These are phyloP conservation scores for Vanacampus margaritifer DNA, from an alignment of 2,113 vertebrate genomes.

Conservation along the genomic window DNA sequence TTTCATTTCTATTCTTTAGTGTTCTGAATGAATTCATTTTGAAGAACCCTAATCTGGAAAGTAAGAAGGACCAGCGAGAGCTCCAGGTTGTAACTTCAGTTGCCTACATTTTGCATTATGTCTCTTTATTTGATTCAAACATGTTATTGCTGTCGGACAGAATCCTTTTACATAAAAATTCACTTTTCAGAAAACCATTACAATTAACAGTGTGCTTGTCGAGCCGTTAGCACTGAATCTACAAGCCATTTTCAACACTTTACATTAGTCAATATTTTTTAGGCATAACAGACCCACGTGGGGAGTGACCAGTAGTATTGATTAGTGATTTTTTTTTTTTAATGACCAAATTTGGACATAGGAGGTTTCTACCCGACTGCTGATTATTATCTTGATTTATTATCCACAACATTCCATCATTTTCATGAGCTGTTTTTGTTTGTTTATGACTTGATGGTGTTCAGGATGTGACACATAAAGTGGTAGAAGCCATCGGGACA, in stretches of 20 bases:
- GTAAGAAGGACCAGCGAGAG: constrained; percentile 97
- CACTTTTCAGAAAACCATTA: too few relatives aligned
- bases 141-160: too few relatives aligned
- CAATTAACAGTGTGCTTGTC: too few relatives aligned
- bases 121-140: background rate
- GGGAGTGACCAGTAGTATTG: too few relatives aligned
- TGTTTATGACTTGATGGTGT: constrained; percentile 4
- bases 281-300: too few relatives aligned
- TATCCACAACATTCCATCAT: background rate
- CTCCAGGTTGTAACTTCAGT: constrained; percentile 80
- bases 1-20: constrained; percentile 61
- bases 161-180: too few relatives aligned
- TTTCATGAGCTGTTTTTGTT: background rate
- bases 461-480: constrained; percentile 96
- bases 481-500: constrained; percentile 93
- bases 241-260: too few relatives aligned
- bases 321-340: too few relatives aligned
- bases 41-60: constrained; percentile 96
- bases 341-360: too few relatives aligned
- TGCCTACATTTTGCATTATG: background rate
- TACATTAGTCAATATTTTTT: too few relatives aligned
- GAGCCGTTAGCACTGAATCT: too few relatives aligned
- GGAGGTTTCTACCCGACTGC: too few relatives aligned
- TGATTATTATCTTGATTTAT: background rate
- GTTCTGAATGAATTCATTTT: constrained; percentile 98